These are phyloP conservation scores for Ypsolopha sequella DNA, from an alignment of 2,888 invertebrate species.

Conservation along the genomic window DNA sequence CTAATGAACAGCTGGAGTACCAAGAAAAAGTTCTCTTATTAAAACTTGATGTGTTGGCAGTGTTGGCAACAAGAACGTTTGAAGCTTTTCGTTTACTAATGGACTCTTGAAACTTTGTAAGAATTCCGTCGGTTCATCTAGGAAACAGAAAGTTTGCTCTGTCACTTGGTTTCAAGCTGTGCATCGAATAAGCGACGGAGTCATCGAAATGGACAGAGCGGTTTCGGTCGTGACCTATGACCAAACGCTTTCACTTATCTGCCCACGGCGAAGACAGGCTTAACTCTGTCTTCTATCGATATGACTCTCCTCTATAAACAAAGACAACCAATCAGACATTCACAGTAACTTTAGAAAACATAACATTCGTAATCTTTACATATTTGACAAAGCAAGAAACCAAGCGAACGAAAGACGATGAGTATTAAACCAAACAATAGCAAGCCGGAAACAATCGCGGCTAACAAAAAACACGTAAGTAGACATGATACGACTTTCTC, in stretches of 20 bases:
- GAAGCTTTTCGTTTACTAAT: neutral
- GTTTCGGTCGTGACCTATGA: constrained; percentile 30
- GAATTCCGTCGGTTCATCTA: neutral
- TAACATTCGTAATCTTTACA: neutral
- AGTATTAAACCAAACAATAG: constrained; percentile 40
- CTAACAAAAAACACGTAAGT: constrained; percentile 23
- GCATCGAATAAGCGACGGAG: constrained; percentile 11
- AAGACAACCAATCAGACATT: neutral
- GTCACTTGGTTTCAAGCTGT: constrained; percentile 5
- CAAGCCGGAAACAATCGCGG: constrained; percentile 34
- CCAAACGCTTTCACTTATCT: constrained; percentile 38
- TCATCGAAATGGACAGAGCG: too few relatives aligned
- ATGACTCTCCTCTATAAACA: neutral
- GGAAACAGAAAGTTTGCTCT: constrained; percentile 1
- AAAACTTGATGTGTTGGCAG: constrained; percentile 1
- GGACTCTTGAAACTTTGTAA: neutral
- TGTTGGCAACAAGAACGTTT: neutral
- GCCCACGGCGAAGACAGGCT: constrained; percentile 5
- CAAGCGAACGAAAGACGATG: neutral
- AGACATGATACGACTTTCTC: constrained; percentile 32
- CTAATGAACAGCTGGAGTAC: constrained; percentile 41
- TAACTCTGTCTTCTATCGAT: neutral
- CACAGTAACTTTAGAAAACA: neutral
- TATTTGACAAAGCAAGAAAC: neutral
- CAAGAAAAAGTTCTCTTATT: constrained; percentile 3